phyloP scores from a whole-genome alignment of 2,797 vertebrate species.

The Acrossocheilus wenchowensis region DNA sequence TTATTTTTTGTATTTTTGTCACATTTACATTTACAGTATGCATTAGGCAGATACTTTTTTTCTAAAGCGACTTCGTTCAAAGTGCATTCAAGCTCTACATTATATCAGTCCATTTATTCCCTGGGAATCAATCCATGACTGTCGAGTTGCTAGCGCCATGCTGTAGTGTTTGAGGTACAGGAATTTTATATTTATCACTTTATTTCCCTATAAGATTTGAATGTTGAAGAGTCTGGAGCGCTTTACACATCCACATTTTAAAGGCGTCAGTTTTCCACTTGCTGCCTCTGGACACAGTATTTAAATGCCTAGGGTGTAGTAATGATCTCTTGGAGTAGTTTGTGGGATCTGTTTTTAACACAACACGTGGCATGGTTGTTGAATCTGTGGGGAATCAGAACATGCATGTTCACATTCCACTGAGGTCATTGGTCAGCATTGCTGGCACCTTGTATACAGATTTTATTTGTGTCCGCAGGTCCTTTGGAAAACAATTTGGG shows the following conservation, averaged over 20 bases:
- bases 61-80: background rate
- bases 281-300: constrained; percentile 44
- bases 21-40: constrained; percentile 3
- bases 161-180: background rate
- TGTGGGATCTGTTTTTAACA: constrained; percentile 53
- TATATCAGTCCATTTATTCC: background rate
- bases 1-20: background rate
- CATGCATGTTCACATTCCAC: constrained; percentile 55
- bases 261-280: constrained; percentile 16
- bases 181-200: background rate
- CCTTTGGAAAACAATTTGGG: constrained; percentile 52
- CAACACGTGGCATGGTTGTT: constrained; percentile 45
- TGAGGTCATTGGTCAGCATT: constrained; percentile 53
- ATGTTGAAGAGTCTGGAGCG: constrained; percentile 25
- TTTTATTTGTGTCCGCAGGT: constrained; percentile 60
- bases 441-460: constrained; percentile 61
- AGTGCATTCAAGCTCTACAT: no score
- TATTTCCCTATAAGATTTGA: constrained; percentile 18
- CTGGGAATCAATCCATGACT: background rate
- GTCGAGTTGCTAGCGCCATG: background rate
- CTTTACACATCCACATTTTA: constrained; percentile 38
- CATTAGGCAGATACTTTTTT: background rate
- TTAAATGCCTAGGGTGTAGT: constrained; percentile 43
- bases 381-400: constrained; percentile 49
- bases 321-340: constrained; percentile 47